Evolutionary conservation across 2,888 invertebrate genomes (phyloP), one percentile per base, ranked within the genome.

Genomic region (Cotesia congregata): DNA sequence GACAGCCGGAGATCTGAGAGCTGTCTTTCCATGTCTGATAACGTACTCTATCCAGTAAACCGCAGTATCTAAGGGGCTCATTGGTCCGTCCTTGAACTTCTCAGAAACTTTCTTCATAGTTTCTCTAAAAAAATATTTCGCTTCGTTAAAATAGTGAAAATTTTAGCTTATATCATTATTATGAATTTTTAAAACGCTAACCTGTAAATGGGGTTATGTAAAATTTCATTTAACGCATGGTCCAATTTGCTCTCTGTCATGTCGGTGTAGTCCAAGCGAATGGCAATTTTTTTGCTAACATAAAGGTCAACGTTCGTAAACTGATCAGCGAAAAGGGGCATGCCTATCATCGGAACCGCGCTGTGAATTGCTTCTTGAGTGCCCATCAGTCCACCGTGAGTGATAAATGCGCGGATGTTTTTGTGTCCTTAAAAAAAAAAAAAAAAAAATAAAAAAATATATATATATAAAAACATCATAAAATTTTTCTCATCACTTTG

Each of bases 361-460:
- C 80, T 87, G 75, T 84, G 80, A 77, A 88, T 80, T 3, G 89
- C 84, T 74, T 89, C 89, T 73, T 86, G 86, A 1, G 85, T 84
- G 5, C 89, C 85, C 83, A 89, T 83, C 3, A 88, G 79, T 3
- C 89, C 89, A 1, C 89, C 87, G 12, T 89, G 89, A 5, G 88
- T 88, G 62, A 89, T 83, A 70, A 89, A 89, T 5, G 83, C 85
- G 77, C 78, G 85, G 17, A 87, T 71, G 50, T 88, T 88, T 39
- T 80, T 84, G 74, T 89, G 88, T 3, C 86, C 89, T 89, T 77
- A 0, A 67, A 59, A 60, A 30, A 30, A 30, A 30, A 41, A 39
- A 30, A 69, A 62, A 38, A n/a, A 40, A 5, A 67, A 70, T 17
- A 0, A n/a, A 67, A 50, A 50, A 72, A 67, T 38, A n/a, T n/a